Evolutionary conservation across 2,797 vertebrate genomes (phyloP), one percentile per base, ranked within the genome.

Genomic region (Nasua narica): DNA sequence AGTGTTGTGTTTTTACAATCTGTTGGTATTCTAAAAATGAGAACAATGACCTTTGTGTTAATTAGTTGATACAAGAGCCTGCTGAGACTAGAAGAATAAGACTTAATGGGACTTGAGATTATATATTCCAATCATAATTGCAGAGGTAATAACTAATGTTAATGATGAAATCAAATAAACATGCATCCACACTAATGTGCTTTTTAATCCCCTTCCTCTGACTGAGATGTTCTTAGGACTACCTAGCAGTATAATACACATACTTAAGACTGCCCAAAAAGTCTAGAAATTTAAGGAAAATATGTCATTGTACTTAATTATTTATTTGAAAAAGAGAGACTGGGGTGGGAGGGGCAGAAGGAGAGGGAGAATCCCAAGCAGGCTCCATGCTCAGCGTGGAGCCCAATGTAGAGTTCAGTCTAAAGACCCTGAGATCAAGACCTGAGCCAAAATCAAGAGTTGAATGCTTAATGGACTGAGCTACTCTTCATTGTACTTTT

Each of bases 1-100:
- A 98, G 86, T 85, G 89, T 95, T 96, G 56, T 97, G 82, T 94
- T 98, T 98, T 98, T 98, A 98, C 97, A 96, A 98, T 98, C 96
- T 98, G 93, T 97, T 98, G 98, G 97, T 98, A 97, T 97, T 97
- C 95, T 96, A 72, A 98, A 98, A 99, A 98, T 97, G 96, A 98
- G 97, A 99, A 97, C 95, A 97, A 82, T 98, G 97, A 98, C 97
- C 98, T 98, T 98, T 98, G 90, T 98, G 97, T 97, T 98, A 98
- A 99, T 99, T 98, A 98, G 95, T 96, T 98, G 97, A 91, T 95
- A 92, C 43, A 87, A 97, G 96, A 98, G 97, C 88, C 86, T 96
- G 96, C 97, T 98, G 97, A 98, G 96, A 98, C 62, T 88, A 95
- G 95, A 98, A 98, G 27, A 94, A 62, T 97, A 95, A 96, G 98